Base-by-base conservation (phyloP, 2,888 invertebrate species). In the Eilema griseolum region DNA sequence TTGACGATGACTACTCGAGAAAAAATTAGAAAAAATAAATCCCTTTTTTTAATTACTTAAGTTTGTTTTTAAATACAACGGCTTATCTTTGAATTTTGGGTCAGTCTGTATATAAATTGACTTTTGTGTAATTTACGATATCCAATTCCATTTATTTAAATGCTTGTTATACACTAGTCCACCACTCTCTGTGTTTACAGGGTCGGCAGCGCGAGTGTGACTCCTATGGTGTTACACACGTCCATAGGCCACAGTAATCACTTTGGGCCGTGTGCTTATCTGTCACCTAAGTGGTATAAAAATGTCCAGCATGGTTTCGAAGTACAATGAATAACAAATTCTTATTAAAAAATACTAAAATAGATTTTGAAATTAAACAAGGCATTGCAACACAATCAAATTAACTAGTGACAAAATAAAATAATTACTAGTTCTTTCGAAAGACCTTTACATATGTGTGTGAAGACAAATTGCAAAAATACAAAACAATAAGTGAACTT, bases 401-500 rank as follows among this genome's bases (percentile, higher is more conserved):
- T 14, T 41, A 52, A 46, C 24, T 23, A 65, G 24, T 62, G 62
- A 46, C 20, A n/a, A 52, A n/a, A 52, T 52, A n/a, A 52, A 52
- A 52, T 52, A 52, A 10, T 52, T 46, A 46, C 46, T 46, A n/a
- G 52, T 2, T 10, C n/a, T 52, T 52, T 52, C 52, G 52, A n/a
- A 52, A 52, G 52, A n/a, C 7, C 52, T 52, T 52, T 52, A n/a
- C 52, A 52, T n/a, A n/a, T 52, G 52, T 52, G 52, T 52, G 8
- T 52, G n/a, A 52, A 52, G 52, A 52, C 52, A n/a, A 52, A 52
- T 52, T 52, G 52, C 52, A 52, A 52, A 20, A 52, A n/a, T n/a
- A 52, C 11, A 28, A 59, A 59, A 59, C 16, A 26, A 59, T 59
- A 59, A 26, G 28, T 28, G 26, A 26, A 24, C 26, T 59, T 28